Evolutionary conservation across 2,797 vertebrate genomes (phyloP).

Genomic region (Agapornis canus): DNA sequence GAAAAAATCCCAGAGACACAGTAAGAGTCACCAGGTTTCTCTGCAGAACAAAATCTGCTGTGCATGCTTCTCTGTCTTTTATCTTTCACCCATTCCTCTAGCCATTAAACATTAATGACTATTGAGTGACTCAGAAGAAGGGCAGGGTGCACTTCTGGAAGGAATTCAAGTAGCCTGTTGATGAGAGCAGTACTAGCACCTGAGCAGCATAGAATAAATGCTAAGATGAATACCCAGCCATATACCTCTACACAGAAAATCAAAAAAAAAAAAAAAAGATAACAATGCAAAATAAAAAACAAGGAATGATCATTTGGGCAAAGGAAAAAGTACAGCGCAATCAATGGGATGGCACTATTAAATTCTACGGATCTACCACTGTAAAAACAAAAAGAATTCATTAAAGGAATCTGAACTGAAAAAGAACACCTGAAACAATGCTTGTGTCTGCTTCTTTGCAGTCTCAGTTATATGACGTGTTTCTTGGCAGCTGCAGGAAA

Average conservation of each 20-base stretch:
- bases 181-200: background rate
- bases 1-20: background rate
- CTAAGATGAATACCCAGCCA: background rate
- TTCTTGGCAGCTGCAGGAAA: background rate
- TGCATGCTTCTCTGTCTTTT: background rate
- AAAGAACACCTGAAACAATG: background rate
- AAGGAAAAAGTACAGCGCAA: background rate
- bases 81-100: background rate
- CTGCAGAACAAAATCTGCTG: slow-evolving; percentile 21
- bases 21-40: slow-evolving; percentile 17
- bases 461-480: background rate
- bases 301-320: background rate
- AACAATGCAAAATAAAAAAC: background rate
- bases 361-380: background rate
- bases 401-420: background rate
- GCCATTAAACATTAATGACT: slow-evolving; percentile 50
- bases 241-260: background rate
- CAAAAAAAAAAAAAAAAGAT: background rate
- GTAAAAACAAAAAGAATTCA: background rate
- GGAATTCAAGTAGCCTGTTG: slow-evolving; percentile 36
- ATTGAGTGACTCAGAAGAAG: slow-evolving; percentile 45
- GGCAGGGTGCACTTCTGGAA: slow-evolving; percentile 16
- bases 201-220: background rate
- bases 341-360: background rate
- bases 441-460: background rate